Evolutionary conservation across 2,888 invertebrate genomes (phyloP).

Genomic region (Hemicrepidius hirtus): DNA sequence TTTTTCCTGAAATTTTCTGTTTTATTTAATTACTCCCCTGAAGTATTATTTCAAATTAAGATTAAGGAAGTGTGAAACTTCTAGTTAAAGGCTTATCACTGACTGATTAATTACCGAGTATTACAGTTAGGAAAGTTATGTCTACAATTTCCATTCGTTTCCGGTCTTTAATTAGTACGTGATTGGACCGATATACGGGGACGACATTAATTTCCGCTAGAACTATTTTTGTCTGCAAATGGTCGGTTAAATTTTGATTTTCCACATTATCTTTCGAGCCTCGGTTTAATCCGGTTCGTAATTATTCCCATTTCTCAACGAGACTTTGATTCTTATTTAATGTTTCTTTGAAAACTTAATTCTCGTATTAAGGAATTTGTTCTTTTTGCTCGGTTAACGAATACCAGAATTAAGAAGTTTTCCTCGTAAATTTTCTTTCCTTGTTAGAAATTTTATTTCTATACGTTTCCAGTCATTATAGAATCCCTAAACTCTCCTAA

Average conservation of each 20-base stretch:
- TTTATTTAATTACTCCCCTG: no score
- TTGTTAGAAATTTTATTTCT: conserved; percentile 14
- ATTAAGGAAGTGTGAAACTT: neutral
- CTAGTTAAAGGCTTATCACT: no score
- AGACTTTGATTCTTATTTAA: conserved; percentile 4
- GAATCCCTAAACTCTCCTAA: no score
- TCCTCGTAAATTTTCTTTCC: conserved; percentile 20
- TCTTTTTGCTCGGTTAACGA: neutral
- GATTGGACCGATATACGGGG: conserved; percentile 52
- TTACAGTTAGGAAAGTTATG: conserved; percentile 39
- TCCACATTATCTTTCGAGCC: conserved; percentile 33
- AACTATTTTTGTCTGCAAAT: conserved; percentile 49
- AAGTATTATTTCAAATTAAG: no score
- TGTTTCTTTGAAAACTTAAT: conserved; percentile 16
- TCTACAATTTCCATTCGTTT: conserved; percentile 55
- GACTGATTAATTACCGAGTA: conserved; percentile 28
- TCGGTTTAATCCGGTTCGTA: conserved; percentile 23
- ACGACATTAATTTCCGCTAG: conserved; percentile 57
- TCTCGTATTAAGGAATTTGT: conserved; percentile 17
- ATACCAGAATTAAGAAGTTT: conserved; percentile 13
- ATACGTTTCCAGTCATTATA: no score
- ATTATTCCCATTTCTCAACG: conserved; percentile 16
- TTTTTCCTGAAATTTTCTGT: no score
- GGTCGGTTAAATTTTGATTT: conserved; percentile 49
- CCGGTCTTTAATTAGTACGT: conserved; percentile 59